Evolutionary conservation across 2,113 vertebrate species (phyloP).

Genomic region (Stigmatopora argus): DNA sequence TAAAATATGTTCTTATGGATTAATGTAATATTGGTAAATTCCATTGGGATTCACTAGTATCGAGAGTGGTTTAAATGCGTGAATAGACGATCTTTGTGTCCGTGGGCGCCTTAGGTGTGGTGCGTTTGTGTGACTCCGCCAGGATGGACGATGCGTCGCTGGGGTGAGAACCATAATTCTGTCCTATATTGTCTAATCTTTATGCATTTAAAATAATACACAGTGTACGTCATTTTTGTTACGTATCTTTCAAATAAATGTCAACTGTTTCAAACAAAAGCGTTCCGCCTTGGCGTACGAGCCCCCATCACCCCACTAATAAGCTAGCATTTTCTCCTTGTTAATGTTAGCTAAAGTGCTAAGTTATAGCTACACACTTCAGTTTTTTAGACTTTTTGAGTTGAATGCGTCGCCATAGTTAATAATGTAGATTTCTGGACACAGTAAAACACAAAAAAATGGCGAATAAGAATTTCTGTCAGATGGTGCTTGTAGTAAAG

Average conservation of each 20-base stretch:
- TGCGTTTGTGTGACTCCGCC: constrained; percentile 28
- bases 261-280: not conserved
- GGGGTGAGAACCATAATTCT: constrained; percentile 52
- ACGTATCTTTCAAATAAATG: not conserved
- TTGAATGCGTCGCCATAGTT: not conserved
- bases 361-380: not conserved
- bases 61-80: not conserved
- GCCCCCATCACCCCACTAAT: not conserved
- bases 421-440: not conserved
- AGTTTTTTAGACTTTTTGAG: not conserved
- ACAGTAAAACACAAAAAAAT: not conserved
- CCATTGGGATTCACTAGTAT: no score
- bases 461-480: not conserved
- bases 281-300: not conserved
- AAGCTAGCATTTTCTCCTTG: not conserved
- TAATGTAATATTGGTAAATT: no score
- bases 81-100: constrained; percentile 16
- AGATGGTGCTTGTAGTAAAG: not conserved
- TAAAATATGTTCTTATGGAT: no score
- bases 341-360: not conserved
- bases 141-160: constrained; percentile 64
- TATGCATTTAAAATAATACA: not conserved
- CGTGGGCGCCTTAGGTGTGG: constrained; percentile 29
- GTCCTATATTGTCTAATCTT: not conserved
- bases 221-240: not conserved